These are phyloP conservation scores for Endomychus coccineus DNA, from an alignment of 2,888 invertebrate genomes.

Conservation along the genomic window DNA sequence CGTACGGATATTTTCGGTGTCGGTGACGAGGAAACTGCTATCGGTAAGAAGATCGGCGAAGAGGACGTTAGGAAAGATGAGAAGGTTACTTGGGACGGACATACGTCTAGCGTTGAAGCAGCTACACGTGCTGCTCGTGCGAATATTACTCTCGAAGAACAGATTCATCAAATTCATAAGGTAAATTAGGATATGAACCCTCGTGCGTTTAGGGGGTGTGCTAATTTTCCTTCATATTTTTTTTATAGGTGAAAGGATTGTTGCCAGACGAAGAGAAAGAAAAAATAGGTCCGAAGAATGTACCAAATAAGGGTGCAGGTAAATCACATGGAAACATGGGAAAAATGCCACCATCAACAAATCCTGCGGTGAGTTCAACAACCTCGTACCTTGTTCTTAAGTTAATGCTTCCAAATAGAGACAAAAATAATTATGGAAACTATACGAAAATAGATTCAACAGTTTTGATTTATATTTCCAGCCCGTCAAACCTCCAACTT, in stretches of 20 bases:
- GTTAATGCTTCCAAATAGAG: no score
- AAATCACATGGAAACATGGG: constrained; percentile 23
- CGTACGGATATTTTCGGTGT: constrained; percentile 99
- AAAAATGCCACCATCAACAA: constrained; percentile 8
- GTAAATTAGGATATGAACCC: constrained; percentile 34
- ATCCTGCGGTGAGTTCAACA: constrained; percentile 23
- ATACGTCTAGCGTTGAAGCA: constrained; percentile 93
- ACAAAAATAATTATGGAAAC: no score
- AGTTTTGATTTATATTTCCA: constrained; percentile 15
- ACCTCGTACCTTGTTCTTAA: no score
- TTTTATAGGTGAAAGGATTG: constrained; percentile 65
- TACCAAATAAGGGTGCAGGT: constrained; percentile 28
- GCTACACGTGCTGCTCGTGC: constrained; percentile 90
- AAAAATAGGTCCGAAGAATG: constrained; percentile 87
- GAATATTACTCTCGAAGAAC: constrained; percentile 92
- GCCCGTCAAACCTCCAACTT: constrained; percentile 42
- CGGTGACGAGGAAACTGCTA: constrained; percentile 97
- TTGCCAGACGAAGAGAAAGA: constrained; percentile 94
- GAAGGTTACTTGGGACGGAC: constrained; percentile 96
- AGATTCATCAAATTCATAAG: constrained; percentile 96
- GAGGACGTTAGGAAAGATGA: constrained; percentile 77
- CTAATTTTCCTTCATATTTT: constrained; percentile 1
- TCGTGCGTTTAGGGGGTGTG: neutral
- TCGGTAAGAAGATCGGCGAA: constrained; percentile 96
- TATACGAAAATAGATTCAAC: no score